A percentile compares a stretch with the other conserved stretches of the same genome.
Evolutionary conservation across 2,797 vertebrate genomes (phyloP).

Genomic region (Limosa lapponica): DNA sequence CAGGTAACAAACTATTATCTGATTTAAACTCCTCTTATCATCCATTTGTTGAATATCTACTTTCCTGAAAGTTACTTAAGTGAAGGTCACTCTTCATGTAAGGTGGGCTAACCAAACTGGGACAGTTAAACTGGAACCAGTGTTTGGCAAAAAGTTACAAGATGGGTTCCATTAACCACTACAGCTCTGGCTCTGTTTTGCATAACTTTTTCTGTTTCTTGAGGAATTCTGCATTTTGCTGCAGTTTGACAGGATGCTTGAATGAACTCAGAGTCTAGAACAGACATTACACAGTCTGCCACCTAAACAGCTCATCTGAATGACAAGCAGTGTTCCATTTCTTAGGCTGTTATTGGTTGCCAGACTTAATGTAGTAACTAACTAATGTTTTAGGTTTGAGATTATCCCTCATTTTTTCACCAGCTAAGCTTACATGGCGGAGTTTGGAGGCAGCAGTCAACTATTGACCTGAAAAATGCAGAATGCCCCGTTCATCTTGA

Average conservation of each 20-base stretch:
- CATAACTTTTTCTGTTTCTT: background rate
- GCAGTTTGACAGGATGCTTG: background rate
- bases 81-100: background rate
- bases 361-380: background rate
- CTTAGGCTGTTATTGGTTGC: background rate
- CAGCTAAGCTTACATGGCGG: background rate
- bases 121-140: background rate
- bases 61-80: background rate
- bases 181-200: background rate
- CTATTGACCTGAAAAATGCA: background rate
- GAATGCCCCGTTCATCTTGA: background rate
- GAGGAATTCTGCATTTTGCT: background rate
- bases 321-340: background rate
- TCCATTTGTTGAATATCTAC: background rate
- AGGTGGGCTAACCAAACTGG: background rate
- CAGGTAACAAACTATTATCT: constrained; percentile 80
- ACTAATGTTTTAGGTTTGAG: background rate
- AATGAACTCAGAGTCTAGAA: background rate
- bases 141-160: background rate
- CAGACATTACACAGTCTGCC: background rate
- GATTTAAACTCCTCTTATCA: background rate
- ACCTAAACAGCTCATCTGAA: background rate
- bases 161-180: background rate
- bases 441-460: background rate
- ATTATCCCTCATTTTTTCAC: background rate